phyloP scores from a whole-genome alignment of 1,140 invertebrate species.

The Drosophila nigromelanica region DNA sequence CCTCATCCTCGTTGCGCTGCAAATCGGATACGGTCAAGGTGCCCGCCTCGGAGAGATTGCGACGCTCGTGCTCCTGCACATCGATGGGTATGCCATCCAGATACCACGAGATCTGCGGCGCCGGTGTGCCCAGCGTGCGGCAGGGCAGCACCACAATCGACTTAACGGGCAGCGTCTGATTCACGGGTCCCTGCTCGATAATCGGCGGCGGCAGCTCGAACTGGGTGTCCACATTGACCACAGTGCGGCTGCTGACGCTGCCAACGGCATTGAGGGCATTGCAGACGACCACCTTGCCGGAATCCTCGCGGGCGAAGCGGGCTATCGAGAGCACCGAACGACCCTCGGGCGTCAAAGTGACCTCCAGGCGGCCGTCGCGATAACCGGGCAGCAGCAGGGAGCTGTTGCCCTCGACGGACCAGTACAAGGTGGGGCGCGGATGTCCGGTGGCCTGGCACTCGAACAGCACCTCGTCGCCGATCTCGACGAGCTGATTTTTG shows the following conservation, averaged over 20 bases:
- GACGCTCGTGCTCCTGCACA: slow-evolving; percentile 85
- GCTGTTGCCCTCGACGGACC: slow-evolving; percentile 91
- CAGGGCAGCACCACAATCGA: slow-evolving; percentile 91
- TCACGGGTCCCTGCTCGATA: slow-evolving; percentile 93
- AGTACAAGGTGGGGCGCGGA: slow-evolving; percentile 90
- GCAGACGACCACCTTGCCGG: slow-evolving; percentile 89
- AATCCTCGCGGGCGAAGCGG: slow-evolving; percentile 87
- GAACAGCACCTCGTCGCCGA: slow-evolving; percentile 87
- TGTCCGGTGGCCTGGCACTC: slow-evolving; percentile 88
- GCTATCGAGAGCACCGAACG: slow-evolving; percentile 87
- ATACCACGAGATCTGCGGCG: slow-evolving; percentile 93
- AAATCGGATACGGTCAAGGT: slow-evolving; percentile 91
- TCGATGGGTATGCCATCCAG: slow-evolving; percentile 89
- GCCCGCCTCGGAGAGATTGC: slow-evolving; percentile 89
- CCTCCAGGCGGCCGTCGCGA: slow-evolving; percentile 86
- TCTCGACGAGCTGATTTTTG: slow-evolving; percentile 88
- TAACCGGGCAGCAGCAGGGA: slow-evolving; percentile 89
- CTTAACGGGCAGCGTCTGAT: slow-evolving; percentile 93
- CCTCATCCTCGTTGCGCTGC: slow-evolving; percentile 88
- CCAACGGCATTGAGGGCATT: slow-evolving; percentile 93
- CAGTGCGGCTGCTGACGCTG: slow-evolving; percentile 90
- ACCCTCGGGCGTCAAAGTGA: slow-evolving; percentile 86
- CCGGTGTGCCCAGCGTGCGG: slow-evolving; percentile 89
- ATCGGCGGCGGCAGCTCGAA: slow-evolving; percentile 93
- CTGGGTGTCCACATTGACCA: slow-evolving; percentile 90